A percentile compares a stretch with the other conserved stretches of the same genome.
phyloP scores from a whole-genome alignment of 2,888 invertebrate species.

The Aleiodes alternator region DNA sequence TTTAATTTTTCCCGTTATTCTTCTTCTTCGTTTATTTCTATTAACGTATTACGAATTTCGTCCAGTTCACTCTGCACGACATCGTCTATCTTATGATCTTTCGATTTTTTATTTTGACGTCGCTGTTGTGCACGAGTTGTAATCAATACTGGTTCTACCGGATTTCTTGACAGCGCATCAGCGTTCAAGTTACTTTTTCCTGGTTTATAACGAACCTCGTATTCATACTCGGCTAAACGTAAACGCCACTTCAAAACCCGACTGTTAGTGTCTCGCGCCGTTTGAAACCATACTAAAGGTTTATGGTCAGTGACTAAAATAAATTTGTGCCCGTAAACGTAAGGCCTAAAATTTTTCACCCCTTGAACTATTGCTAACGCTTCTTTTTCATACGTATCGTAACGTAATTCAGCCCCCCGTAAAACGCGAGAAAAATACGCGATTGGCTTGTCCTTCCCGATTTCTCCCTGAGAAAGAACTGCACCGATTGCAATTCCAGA shows the following conservation, averaged over 20 bases:
- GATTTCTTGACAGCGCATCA: too few species aligned
- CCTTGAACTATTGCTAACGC: neutral
- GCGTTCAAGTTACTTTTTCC: conserved; percentile 25
- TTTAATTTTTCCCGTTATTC: neutral
- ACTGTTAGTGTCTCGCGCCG: neutral
- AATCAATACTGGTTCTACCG: too few species aligned
- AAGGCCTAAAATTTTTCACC: conserved; percentile 24
- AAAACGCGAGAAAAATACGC: conserved; percentile 12
- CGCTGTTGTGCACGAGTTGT: too few species aligned
- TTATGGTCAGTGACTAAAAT: conserved; percentile 54
- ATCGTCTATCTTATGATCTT: too few species aligned
- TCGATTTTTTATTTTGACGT: too few species aligned
- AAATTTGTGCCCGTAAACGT: conserved; percentile 52
- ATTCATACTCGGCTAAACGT: conserved; percentile 8
- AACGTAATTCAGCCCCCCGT: neutral
- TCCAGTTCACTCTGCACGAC: conserved; percentile 8
- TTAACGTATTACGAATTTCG: neutral
- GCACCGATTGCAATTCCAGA: conserved; percentile 37
- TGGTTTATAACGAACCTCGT: conserved; percentile 36
- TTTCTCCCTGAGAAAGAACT: conserved; percentile 40
- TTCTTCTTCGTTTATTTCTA: too few species aligned
- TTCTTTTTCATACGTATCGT: conserved; percentile 24
- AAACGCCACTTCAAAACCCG: conserved; percentile 12
- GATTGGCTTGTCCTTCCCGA: conserved; percentile 30
- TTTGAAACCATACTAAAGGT: conserved; percentile 36